Conservation (phyloP, 2,797 vertebrate species). For the Argya squamiceps region DNA sequence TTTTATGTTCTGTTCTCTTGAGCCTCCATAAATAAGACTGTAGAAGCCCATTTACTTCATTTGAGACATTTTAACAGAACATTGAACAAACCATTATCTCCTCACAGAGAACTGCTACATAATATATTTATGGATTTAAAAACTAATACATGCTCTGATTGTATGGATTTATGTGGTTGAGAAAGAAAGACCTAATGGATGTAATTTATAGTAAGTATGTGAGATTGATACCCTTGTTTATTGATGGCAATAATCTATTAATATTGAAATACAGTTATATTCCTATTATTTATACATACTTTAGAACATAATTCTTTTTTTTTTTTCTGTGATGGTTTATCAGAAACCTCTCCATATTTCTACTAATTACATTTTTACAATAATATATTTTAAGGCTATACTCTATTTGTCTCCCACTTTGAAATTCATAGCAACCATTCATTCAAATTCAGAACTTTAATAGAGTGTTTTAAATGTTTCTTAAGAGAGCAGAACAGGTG, state of each 20-base stretch:
- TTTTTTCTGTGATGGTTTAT: neutral
- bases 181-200: conserved; percentile 47
- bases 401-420: neutral
- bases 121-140: conserved; percentile 16
- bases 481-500: neutral
- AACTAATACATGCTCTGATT: neutral
- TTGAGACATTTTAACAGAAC: conserved; percentile 34
- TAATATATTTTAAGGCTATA: neutral
- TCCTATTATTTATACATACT: neutral
- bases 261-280: conserved; percentile 65
- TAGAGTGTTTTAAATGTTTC: neutral
- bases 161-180: conserved; percentile 1
- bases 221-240: conserved; percentile 59
- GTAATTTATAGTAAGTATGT: conserved; percentile 16
- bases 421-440: neutral
- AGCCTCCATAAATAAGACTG: conserved; percentile 11
- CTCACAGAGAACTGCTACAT: conserved; percentile 37
- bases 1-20: neutral
- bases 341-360: neutral
- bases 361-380: neutral
- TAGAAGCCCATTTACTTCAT: conserved; percentile 4
- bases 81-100: conserved; percentile 38
- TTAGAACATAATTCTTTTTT: neutral
- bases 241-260: conserved; percentile 50
- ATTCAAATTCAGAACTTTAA: neutral